Base-by-base conservation (phyloP, 2,888 invertebrate species). In the Lobophora halterata region DNA sequence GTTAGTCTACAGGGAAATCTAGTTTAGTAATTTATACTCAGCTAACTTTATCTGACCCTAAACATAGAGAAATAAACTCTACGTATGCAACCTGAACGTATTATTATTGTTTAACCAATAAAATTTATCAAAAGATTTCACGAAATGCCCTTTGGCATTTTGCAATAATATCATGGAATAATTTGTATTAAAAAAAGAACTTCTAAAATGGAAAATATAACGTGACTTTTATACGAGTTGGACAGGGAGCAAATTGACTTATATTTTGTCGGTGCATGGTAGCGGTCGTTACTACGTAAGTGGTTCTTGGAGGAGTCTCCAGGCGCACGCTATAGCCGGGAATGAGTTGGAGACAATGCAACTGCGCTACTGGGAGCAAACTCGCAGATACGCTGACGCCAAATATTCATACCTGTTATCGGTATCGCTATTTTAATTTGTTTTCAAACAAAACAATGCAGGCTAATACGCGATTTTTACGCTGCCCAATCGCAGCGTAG, bases 341-440 rank as follows among this genome's bases (percentile, higher is more conserved):
- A 67, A 69, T 71, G 61, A 65, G 60, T 57, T 61, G 54, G 57
- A 62, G 61, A 63, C 65, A 61, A 49, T 61, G 64, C 56, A 60
- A 66, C 58, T 58, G 57, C 56, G 48, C 69, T 61, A 49, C 45
- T 46, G 66, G 62, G 71, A 71, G 54, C 47, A 47, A 52, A 38
- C 47, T 55, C 48, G 54, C 52, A 52, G 47, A 37, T 49, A 51
- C 46, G 37, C 49, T 48, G 36, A 19, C 14, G 35, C 32, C 36
- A 43, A 41, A 47, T 43, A 38, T 41, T 32, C 39, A 43, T 48
- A 46, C 34, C 29, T 43, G 36, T 21, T 49, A 43, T 47, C 45
- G 33, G 27, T 24, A 37, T 33, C 19, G 23, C 19, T 43, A 33
- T 16, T 36, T 13, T 32, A 35, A 29, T 32, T 32, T 12, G 36